Evolutionary conservation across 2,888 invertebrate species (phyloP), one percentile per base, ranked within the genome.

Genomic region (Meandrusa payeni): DNA sequence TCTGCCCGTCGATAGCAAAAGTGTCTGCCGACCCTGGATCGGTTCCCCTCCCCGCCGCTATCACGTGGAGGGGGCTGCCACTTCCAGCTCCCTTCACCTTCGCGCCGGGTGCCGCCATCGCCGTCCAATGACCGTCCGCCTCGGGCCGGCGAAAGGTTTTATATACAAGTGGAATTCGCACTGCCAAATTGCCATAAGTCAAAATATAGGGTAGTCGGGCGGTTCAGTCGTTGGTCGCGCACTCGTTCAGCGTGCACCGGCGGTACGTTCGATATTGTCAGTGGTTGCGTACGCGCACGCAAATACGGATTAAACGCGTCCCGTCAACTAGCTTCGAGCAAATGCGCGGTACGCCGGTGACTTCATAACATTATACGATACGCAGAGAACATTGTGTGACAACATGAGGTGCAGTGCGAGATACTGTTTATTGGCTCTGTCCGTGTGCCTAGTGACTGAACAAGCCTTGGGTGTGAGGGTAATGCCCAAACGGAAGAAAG

Each of bases 131-230:
- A 74, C 75, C 77, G 79, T 66, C 69, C 76, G 78, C 77, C 70
- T 74, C 75, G 72, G 79, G 74, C 85, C 83, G 87, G 89, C 89
- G 87, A 89, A 90, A 90, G 90, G 90, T 90, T 90, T 90, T 90
- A 90, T 90, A 90, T 89, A 90, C 87, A 82, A 87, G 87, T 88
- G 77, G 88, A 88, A 86, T 89, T 89, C 77, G 89, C 88, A 85
- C 80, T 77, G 85, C 80, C 80, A 83, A 88, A 83, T 82, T 81
- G 88, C 88, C 89, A 88, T 81, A 86, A 89, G 80, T 89, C 85
- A 88, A 89, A 90, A 90, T 90, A 89, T 89, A 90, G 90, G 89
- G 88, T 89, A 87, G 83, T 79, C 85, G 86, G 80, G 72, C 83
- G 85, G 86, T 78, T 70, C 79, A 76, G 67, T 88, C 72, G 72